These are phyloP conservation scores for Ypsolopha scabrella DNA, from an alignment of 2,888 invertebrate genomes.

Conservation along the genomic window DNA sequence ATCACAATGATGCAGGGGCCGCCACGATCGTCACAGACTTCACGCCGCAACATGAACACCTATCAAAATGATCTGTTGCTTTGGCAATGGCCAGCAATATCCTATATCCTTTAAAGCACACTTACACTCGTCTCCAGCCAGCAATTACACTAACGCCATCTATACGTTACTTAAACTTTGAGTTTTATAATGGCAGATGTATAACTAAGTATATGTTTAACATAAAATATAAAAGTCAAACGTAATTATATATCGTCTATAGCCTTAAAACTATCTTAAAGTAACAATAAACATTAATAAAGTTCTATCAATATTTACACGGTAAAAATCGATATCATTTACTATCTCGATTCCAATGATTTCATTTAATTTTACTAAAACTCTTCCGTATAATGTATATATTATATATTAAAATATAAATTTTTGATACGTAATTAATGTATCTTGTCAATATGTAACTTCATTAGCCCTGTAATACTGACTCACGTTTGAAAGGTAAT, in stretches of 20 bases:
- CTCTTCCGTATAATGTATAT: too few species aligned
- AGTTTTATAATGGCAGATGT: background rate
- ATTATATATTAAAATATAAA: background rate
- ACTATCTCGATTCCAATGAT: background rate
- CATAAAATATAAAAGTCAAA: background rate
- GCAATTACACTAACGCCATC: background rate
- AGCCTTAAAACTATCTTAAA: background rate
- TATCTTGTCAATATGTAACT: background rate
- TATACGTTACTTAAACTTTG: background rate
- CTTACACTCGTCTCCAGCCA: background rate
- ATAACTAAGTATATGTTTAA: background rate
- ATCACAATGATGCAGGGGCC: background rate
- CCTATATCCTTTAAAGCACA: background rate
- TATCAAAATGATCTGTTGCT: background rate
- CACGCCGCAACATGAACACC: too few species aligned
- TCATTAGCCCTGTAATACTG: slow-evolving; percentile 61
- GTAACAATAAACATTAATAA: slow-evolving; percentile 28
- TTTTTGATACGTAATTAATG: background rate
- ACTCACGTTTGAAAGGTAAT: slow-evolving; percentile 48
- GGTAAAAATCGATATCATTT: slow-evolving; percentile 27
- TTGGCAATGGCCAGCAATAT: background rate
- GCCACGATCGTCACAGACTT: too few species aligned
- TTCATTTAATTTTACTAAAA: too few species aligned
- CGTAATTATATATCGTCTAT: background rate
- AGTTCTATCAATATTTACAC: slow-evolving; percentile 36